phyloP scores from a whole-genome alignment of 1,140 invertebrate species.

The Bombyx mandarina region DNA sequence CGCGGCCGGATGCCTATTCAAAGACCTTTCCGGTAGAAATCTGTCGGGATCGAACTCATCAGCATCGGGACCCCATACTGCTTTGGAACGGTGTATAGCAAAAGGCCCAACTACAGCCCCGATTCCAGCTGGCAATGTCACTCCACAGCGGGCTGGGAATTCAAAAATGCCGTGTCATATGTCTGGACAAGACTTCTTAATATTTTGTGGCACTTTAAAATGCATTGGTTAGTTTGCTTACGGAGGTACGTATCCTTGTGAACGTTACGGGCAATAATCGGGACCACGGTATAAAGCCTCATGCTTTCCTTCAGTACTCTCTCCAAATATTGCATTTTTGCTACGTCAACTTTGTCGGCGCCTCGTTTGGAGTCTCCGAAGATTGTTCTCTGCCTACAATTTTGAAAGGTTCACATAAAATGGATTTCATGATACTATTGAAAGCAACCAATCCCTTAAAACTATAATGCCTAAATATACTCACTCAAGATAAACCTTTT shows the following conservation, averaged over 20 bases:
- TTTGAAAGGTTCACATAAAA: neutral
- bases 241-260: constrained; percentile 40
- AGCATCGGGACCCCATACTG: constrained; percentile 17
- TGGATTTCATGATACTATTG: neutral
- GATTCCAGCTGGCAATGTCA: constrained; percentile 37
- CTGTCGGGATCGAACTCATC: constrained; percentile 76
- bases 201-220: neutral
- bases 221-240: constrained; percentile 18
- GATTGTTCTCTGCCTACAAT: constrained; percentile 37
- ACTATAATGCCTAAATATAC: constrained; percentile 11
- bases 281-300: constrained; percentile 48
- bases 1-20: constrained; percentile 61
- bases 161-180: neutral
- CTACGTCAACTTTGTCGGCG: constrained; percentile 40
- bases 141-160: constrained; percentile 25
- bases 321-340: constrained; percentile 46
- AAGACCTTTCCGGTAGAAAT: constrained; percentile 72
- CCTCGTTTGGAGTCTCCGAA: constrained; percentile 32
- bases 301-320: constrained; percentile 59
- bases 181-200: neutral
- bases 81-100: constrained; percentile 66
- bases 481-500: constrained; percentile 54
- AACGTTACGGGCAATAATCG: constrained; percentile 44
- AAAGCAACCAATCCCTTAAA: neutral
- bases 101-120: constrained; percentile 36